These are phyloP conservation scores for Apodemus speciosus DNA, from an alignment of 2,113 vertebrate species.

Conservation along the genomic window DNA sequence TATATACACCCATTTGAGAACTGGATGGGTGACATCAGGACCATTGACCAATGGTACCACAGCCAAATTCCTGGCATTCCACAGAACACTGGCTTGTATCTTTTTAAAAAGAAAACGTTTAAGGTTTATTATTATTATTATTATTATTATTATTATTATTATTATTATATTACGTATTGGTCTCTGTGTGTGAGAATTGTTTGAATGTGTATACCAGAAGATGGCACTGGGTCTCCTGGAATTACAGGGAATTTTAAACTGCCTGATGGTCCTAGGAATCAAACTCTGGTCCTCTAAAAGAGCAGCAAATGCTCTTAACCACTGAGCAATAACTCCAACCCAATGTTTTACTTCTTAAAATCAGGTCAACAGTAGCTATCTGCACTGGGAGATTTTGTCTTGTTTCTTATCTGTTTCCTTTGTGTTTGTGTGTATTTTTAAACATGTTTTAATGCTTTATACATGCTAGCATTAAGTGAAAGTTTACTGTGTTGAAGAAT, in stretches of 20 bases:
- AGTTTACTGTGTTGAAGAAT: not conserved
- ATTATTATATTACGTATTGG: not conserved
- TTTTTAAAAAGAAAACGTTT: not conserved
- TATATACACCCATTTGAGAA: not conserved
- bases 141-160: not conserved
- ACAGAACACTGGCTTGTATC: not conserved
- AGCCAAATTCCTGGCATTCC: not conserved
- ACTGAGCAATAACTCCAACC: not conserved
- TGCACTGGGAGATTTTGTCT: not conserved
- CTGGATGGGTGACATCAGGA: not conserved
- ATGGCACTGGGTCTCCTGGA: not conserved
- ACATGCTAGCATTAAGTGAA: not conserved
- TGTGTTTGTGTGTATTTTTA: conserved; percentile 1
- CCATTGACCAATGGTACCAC: not conserved
- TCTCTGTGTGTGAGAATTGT: not conserved
- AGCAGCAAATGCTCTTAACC: not conserved
- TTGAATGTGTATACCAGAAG: not conserved
- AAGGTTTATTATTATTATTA: not conserved
- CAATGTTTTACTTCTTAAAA: not conserved
- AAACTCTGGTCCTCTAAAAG: not conserved
- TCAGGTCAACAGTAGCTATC: not conserved
- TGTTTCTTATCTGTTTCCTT: not conserved
- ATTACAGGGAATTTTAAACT: not conserved
- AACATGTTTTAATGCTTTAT: not conserved
- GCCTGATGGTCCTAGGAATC: not conserved